A percentile compares a stretch with the other conserved stretches of the same genome.
Evolutionary conservation across 2,113 vertebrate genomes (phyloP).

Genomic region (Bettongia penicillata): DNA sequence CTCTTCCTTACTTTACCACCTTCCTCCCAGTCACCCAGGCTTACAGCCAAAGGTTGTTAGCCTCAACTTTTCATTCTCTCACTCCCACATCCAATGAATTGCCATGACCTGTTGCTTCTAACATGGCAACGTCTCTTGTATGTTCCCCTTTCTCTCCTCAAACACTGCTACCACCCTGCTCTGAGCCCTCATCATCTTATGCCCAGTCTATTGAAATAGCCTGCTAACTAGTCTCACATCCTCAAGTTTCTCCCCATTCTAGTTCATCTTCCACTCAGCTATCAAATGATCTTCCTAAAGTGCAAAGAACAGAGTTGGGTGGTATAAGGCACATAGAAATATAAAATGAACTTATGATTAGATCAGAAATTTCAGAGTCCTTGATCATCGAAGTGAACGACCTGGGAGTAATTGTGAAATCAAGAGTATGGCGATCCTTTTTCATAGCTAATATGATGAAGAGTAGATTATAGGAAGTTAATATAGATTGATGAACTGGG

Average conservation of each 20-base stretch:
- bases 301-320: neutral
- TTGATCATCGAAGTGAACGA: neutral
- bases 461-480: neutral
- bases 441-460: neutral
- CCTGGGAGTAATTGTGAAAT: neutral
- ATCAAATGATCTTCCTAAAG: neutral
- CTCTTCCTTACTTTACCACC: neutral
- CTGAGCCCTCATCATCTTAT: neutral
- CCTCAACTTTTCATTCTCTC: neutral
- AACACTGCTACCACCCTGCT: neutral
- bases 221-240: neutral
- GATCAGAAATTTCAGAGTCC: neutral
- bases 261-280: neutral
- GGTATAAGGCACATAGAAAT: neutral
- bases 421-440: neutral
- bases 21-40: neutral
- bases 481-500: too few species aligned
- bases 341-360: neutral
- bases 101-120: neutral
- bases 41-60: neutral
- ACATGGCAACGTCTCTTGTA: too few species aligned
- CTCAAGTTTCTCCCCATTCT: neutral
- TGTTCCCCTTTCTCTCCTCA: neutral
- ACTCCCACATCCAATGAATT: neutral
- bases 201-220: neutral